Conservation (phyloP, 2,888 invertebrate genomes). For the Apodemia hepburni region DNA sequence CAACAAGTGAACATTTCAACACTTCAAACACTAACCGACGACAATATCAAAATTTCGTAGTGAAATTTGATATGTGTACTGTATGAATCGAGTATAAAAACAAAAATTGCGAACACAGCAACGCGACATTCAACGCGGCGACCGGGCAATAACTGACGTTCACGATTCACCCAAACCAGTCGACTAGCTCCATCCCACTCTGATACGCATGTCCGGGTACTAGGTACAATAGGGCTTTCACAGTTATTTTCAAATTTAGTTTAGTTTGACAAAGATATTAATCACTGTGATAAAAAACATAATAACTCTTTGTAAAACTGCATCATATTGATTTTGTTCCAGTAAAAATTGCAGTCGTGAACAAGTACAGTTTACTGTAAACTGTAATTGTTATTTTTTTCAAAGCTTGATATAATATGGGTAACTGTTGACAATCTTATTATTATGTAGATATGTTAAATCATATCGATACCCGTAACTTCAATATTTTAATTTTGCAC, state of each 20-base stretch:
- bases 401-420: too few species aligned
- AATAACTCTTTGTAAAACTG: too few species aligned
- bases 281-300: neutral
- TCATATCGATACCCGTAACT: too few species aligned
- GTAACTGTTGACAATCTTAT: too few species aligned
- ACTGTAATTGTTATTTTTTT: too few species aligned
- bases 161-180: constrained; percentile 37
- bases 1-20: constrained; percentile 62
- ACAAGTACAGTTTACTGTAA: too few species aligned
- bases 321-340: too few species aligned
- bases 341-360: too few species aligned
- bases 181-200: constrained; percentile 61
- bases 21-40: constrained; percentile 66
- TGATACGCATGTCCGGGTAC: constrained; percentile 74
- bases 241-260: constrained; percentile 20
- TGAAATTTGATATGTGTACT: constrained; percentile 78
- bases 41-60: constrained; percentile 76
- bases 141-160: constrained; percentile 65
- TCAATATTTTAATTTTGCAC: too few species aligned
- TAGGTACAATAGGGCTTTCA: constrained; percentile 48
- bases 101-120: constrained; percentile 31
- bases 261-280: neutral
- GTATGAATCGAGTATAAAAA: constrained; percentile 27
- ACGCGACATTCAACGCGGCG: constrained; percentile 55
- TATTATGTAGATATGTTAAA: too few species aligned